Percentiles rank a stretch among this genome's conserved stretches.
phyloP scores from a whole-genome alignment of 2,888 invertebrate genomes.

The Tipula unca region DNA sequence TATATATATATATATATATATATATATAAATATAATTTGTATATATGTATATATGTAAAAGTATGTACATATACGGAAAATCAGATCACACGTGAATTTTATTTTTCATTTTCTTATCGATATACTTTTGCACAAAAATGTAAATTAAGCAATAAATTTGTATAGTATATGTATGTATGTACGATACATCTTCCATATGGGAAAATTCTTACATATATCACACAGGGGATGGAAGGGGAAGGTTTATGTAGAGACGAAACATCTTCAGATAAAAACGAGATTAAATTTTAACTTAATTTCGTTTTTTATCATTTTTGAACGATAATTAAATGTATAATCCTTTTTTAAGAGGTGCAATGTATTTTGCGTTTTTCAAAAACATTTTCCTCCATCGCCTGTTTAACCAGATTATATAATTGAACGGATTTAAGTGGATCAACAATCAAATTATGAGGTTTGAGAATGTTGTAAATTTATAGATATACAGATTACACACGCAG shows the following conservation, averaged over 20 bases:
- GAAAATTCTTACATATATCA: neutral
- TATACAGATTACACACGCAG: neutral
- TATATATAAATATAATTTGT: neutral
- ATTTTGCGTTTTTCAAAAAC: neutral
- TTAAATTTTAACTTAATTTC: neutral
- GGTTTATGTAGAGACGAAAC: neutral
- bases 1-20: neutral
- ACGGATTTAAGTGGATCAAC: neutral
- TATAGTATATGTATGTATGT: neutral
- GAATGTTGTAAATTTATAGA: neutral
- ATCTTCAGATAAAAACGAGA: neutral
- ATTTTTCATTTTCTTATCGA: neutral
- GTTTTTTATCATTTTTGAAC: neutral
- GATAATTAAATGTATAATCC: neutral
- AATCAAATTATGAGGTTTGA: neutral
- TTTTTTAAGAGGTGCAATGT: constrained; percentile 1
- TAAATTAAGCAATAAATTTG: constrained; percentile 9
- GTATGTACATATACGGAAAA: neutral
- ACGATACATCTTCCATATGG: neutral
- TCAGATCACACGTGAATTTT: neutral
- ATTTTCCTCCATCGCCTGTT: neutral
- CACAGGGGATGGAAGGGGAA: neutral
- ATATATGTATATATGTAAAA: neutral
- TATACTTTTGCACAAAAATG: neutral
- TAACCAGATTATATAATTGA: neutral